Conservation (phyloP, 2,113 vertebrate species). For the Entomyzon cyanotis region DNA sequence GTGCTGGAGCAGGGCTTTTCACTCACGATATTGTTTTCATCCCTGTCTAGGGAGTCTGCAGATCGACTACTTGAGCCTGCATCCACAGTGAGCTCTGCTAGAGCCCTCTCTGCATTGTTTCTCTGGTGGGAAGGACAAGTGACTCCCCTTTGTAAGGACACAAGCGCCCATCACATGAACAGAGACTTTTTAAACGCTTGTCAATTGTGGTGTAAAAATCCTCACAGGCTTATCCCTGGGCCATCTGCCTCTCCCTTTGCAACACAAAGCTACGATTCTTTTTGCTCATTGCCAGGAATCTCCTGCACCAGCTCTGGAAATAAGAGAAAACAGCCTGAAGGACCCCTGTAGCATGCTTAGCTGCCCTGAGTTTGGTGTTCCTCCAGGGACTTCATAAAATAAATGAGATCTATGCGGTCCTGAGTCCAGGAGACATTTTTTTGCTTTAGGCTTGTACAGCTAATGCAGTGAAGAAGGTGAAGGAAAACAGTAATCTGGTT, state of each 20-base stretch:
- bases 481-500: not conserved
- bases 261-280: not conserved
- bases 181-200: not conserved
- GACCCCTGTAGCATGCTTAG: not conserved
- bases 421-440: not conserved
- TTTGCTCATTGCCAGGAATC: not conserved
- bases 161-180: accelerated
- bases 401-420: not conserved
- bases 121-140: not conserved
- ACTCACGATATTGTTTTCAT: not conserved
- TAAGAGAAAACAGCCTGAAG: not conserved
- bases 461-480: not conserved
- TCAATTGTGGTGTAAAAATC: not conserved
- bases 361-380: not conserved
- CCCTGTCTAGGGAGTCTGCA: not conserved
- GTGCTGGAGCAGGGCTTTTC: not conserved
- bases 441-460: not conserved
- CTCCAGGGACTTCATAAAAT: not conserved
- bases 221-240: accelerated
- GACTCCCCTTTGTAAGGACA: not conserved
- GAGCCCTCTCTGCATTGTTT: not conserved
- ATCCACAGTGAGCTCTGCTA: not conserved
- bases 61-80: not conserved
- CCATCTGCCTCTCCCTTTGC: not conserved
- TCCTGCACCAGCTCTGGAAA: not conserved